Percentiles rank a stretch among this genome's conserved stretches.
phyloP scores from a whole-genome alignment of 1,140 invertebrate species.

The Samia ricini region DNA sequence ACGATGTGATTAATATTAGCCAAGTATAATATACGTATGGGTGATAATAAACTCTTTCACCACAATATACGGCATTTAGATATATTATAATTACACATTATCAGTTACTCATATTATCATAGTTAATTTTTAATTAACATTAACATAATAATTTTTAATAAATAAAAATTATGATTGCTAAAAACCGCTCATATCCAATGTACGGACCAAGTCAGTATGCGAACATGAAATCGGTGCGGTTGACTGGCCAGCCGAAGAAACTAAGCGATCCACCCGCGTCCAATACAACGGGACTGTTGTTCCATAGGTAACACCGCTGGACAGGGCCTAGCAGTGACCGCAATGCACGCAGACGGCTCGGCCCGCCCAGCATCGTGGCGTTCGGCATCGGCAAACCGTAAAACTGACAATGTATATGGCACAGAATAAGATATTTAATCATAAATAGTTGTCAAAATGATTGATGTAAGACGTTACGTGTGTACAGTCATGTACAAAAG shows the following conservation, averaged over 20 bases:
- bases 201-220: not conserved
- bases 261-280: slow-evolving; percentile 7
- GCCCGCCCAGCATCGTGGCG: not conserved
- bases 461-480: not conserved
- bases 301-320: not conserved
- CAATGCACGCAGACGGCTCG: not conserved
- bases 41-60: too few relatives aligned
- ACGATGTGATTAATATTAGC: too few relatives aligned
- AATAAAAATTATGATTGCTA: not conserved
- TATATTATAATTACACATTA: too few relatives aligned
- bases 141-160: not conserved
- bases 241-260: not conserved
- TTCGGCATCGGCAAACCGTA: not conserved
- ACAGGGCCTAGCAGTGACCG: not conserved
- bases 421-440: not conserved
- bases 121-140: too few relatives aligned
- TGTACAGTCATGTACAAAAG: too few relatives aligned
- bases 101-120: too few relatives aligned
- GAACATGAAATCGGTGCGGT: slow-evolving; percentile 6
- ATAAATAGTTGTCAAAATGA: not conserved
- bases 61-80: too few relatives aligned
- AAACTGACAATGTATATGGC: not conserved
- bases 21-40: too few relatives aligned
- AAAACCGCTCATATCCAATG: not conserved
- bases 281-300: slow-evolving; percentile 6